Conservation (phyloP, 2,888 invertebrate species). For the Cephonodes hylas region DNA sequence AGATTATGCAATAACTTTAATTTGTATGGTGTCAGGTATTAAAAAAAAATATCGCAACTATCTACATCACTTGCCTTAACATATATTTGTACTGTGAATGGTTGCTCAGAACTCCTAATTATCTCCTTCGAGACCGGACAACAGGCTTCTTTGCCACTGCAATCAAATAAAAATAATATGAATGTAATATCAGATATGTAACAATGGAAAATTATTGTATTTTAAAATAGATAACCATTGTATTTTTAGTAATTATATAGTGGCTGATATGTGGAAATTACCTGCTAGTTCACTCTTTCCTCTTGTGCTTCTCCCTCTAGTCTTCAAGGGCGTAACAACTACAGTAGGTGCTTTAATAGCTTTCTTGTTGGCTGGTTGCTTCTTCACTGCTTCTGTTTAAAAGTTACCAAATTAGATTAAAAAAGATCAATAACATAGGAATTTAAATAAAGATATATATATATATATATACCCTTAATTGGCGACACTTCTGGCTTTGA, state of each 20-base stretch:
- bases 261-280: neutral
- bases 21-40: no score
- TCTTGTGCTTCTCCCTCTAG: conserved; percentile 11
- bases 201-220: no score
- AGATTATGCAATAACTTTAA: no score
- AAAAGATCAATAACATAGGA: neutral
- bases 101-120: conserved; percentile 10
- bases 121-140: conserved; percentile 34
- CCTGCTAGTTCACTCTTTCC: neutral
- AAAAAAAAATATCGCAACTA: neutral
- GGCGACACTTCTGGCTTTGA: conserved; percentile 31
- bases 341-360: neutral
- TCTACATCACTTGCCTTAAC: conserved; percentile 22
- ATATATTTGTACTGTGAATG: conserved; percentile 6
- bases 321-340: conserved; percentile 1
- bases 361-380: neutral
- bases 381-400: neutral
- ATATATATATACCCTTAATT: conserved; percentile 34
- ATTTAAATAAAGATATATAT: neutral
- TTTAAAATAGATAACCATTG: no score
- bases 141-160: conserved; percentile 20
- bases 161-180: conserved; percentile 17
- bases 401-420: neutral
- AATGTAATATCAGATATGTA: no score
- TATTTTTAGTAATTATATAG: neutral